Evolutionary conservation across 2,113 vertebrate species (phyloP), one percentile per base, ranked within the genome.

Genomic region (Mirounga angustirostris): DNA sequence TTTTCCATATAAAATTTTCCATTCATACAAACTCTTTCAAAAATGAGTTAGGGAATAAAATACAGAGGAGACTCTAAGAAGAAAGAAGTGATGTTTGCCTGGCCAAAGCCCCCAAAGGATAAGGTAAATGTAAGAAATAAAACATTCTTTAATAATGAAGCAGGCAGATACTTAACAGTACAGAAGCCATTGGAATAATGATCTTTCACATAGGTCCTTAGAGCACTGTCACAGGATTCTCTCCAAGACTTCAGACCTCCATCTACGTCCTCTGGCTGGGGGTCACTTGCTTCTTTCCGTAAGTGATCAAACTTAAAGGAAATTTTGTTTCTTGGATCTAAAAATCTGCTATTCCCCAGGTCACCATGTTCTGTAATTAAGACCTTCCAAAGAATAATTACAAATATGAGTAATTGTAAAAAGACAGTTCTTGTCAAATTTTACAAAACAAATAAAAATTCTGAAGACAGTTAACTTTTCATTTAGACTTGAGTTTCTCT

Each of bases 241-340:
- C 99, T 99, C 99, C 99, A 99, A 0, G 99, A 98, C 50, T 98
- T 99, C 56, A 99, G 98, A 16, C 98, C 96, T 0, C 98, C 95
- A 54, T 99, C 99, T 0, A 98, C 98, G 80, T 99, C 99, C n/a
- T 99, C 99, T 7, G 99, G 98, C 93, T 99, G 99, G 2, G 99
- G 98, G 80, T 99, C 99, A 18, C 99, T 99, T 52, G 99, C 99
- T 98, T 99, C 99, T 98, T 99, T 99, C 97, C 99, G 99, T 98
- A 99, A 99, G 93, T 99, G 99, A 98, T 99, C 99, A 97, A 99
- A 99, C 98, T 99, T 99, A 98, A 99, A 99, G 50, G 99, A 99
- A 97, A 99, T 98, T 97, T 99, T 99, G 98, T 99, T 99, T 96
- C 99, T 99, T 82, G 99, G 99, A 98, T 99, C 99, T 98, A 99